Base-by-base conservation (phyloP, 2,888 invertebrate species). In the Axea sp. region DNA sequence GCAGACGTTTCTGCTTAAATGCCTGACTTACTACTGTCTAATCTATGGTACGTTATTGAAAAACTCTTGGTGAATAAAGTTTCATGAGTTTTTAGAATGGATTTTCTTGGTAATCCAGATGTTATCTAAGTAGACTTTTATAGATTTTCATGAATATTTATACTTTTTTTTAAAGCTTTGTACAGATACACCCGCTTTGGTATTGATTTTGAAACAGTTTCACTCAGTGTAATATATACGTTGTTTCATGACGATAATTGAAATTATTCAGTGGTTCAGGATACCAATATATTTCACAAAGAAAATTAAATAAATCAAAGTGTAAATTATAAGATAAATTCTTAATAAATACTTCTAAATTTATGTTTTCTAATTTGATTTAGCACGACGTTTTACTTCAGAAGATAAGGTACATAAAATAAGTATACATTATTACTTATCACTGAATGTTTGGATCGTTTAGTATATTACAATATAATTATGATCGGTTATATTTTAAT, bases 141-240 rank as follows among this genome's bases (percentile, higher is more conserved):
- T 72, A 41, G 65, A 59, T 72, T 65, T 57, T 65, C 59, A 65
- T 65, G 65, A 65, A 72, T 59, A 59, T 64, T 64, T 72, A 72
- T 65, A 64, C 57, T 59, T 59, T 59, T n/a, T n/a, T 62, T 55
- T 57, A 51, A 57, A 57, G 49, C 43, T 49, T 47, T 53, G 15
- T 33, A 49, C 19, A 15, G 45, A 33, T 47, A 39, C 14, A 43
- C 47, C 33, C 30, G 39, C 12, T 15, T 39, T 22, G 11, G 17
- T 69, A 69, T 69, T 62, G 69, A 69, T 69, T 69, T 69, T 53
- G 26, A 37, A 37, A 33, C 17, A 41, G 17, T 33, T 47, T 47
- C 28, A 28, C 6, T 14, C 12, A 7, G 17, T n/a, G 22, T 8
- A 26, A 41, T 59, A 51, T 28, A 49, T 59, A 43, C 17, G 35